Percentiles rank a stretch among this genome's conserved stretches.
These are phyloP conservation scores for Enteromius paludinosus DNA, from an alignment of 2,797 vertebrate genomes.

Conservation along the genomic window DNA sequence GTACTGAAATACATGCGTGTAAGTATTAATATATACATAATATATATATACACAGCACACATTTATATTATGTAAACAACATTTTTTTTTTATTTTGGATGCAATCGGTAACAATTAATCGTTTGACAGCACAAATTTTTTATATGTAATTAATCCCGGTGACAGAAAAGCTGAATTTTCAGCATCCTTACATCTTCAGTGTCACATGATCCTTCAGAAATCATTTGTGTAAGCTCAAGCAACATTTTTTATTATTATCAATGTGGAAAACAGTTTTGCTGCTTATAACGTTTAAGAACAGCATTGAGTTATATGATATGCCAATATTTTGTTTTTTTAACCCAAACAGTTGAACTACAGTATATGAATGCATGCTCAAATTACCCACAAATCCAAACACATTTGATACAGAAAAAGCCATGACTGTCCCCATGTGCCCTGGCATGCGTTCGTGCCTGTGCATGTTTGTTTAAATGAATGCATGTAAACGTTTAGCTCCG, in stretches of 20 bases:
- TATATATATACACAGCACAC: no score
- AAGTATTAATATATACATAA: no score
- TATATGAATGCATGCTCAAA: not conserved
- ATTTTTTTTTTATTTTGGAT: no score
- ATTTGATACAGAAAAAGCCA: not conserved
- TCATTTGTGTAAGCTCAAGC: not conserved
- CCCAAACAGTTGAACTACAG: not conserved
- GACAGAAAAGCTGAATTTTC: not conserved
- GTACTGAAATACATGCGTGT: not conserved
- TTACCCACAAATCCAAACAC: not conserved
- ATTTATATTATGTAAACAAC: no score
- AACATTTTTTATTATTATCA: not conserved
- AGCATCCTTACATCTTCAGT: not conserved
- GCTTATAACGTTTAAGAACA: not conserved
- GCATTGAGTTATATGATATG: not conserved
- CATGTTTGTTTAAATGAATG: constrained; percentile 73
- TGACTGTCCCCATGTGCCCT: not conserved
- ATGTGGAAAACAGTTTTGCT: not conserved
- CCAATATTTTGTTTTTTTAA: no score
- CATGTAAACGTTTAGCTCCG: constrained; percentile 80
- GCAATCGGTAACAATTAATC: no score
- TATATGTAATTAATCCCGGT: not conserved
- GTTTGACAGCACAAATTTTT: no score
- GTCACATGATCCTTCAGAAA: not conserved
- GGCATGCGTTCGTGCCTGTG: not conserved